Percentiles rank a stretch among this genome's conserved stretches.
Conservation (phyloP, 2,113 vertebrate species). For the Sarotherodon lohbergeri region DNA sequence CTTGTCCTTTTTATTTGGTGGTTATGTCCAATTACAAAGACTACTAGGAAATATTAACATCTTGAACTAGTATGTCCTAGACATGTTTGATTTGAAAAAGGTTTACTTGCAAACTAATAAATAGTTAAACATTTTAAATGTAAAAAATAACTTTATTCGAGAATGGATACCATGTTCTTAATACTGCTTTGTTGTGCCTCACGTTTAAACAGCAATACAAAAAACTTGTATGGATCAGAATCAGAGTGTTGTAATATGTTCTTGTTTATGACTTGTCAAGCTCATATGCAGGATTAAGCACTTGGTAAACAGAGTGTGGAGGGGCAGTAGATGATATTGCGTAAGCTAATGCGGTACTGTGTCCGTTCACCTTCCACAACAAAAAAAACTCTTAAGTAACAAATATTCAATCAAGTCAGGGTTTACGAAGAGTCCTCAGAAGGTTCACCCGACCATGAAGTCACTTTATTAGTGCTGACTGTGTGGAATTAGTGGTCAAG, state of each 20-base stretch:
- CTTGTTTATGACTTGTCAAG: neutral
- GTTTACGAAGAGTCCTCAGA: neutral
- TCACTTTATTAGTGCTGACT: constrained; percentile 8
- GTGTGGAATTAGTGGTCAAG: constrained; percentile 4
- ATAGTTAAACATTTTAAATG: neutral
- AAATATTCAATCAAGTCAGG: neutral
- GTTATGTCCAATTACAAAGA: neutral
- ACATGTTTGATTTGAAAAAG: neutral
- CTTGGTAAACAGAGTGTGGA: neutral
- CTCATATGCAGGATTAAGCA: neutral
- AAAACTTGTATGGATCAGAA: neutral
- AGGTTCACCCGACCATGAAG: neutral
- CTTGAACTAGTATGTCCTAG: neutral
- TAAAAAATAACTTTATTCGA: neutral
- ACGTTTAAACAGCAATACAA: neutral
- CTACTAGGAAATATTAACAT: neutral
- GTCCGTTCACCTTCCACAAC: neutral
- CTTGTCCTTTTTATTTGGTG: neutral
- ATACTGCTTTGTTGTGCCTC: neutral
- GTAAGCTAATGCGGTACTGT: neutral
- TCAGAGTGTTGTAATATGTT: neutral
- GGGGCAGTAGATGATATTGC: neutral
- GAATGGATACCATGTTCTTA: neutral
- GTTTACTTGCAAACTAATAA: neutral
- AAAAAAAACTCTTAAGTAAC: neutral